These are phyloP conservation scores for Todiramphus chloris DNA, from an alignment of 2,113 vertebrate genomes.

Conservation along the genomic window DNA sequence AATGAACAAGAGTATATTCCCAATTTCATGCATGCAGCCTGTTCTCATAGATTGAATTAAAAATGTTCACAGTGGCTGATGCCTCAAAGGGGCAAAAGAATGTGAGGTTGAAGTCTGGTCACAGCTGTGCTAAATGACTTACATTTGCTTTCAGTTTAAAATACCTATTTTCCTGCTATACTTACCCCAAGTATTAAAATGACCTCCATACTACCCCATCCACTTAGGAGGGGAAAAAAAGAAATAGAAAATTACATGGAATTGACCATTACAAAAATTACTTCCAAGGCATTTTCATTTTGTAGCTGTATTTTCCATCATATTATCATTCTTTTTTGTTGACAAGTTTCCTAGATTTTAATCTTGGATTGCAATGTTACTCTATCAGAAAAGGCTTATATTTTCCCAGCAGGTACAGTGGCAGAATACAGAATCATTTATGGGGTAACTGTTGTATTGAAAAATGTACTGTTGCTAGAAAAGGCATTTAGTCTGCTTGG, in stretches of 20 bases:
- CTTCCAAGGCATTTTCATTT: slow-evolving; percentile 63
- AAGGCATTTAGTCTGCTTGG: slow-evolving; percentile 52
- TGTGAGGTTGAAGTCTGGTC: neutral
- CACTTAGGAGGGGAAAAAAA: neutral
- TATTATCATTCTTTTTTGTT: slow-evolving; percentile 65
- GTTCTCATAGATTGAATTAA: neutral
- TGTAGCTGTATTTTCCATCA: slow-evolving; percentile 60
- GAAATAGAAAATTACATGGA: slow-evolving; percentile 54
- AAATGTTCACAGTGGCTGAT: neutral
- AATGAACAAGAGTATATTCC: neutral
- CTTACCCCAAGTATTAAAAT: slow-evolving; percentile 71
- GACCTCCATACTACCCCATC: slow-evolving; percentile 25
- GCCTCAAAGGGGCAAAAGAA: neutral
- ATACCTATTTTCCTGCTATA: slow-evolving; percentile 30
- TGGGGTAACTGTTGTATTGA: slow-evolving; percentile 22
- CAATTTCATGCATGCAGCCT: neutral
- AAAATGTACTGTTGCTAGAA: slow-evolving; percentile 60
- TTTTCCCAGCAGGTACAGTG: slow-evolving; percentile 25
- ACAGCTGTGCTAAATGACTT: slow-evolving; percentile 26
- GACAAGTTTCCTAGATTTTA: slow-evolving; percentile 73
- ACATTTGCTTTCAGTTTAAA: slow-evolving; percentile 34
- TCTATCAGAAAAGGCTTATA: slow-evolving; percentile 60
- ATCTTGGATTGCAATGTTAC: slow-evolving; percentile 67
- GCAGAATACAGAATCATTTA: slow-evolving; percentile 48
- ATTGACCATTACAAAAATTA: slow-evolving; percentile 64